Evolutionary conservation across 2,888 invertebrate species (phyloP).

Genomic region (Drosophila robusta): DNA sequence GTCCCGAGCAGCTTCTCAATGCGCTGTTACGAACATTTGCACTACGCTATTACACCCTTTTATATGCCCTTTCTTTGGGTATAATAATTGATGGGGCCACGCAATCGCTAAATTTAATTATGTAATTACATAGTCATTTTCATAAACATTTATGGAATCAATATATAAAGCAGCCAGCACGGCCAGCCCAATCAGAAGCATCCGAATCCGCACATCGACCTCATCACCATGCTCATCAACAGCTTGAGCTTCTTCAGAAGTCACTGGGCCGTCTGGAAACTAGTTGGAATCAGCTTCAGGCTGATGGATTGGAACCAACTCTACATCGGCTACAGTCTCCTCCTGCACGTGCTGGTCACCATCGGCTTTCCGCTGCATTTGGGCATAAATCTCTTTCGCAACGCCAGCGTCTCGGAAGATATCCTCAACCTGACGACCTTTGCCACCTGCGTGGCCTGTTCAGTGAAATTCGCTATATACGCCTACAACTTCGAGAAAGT

Average conservation of each 20-base stretch:
- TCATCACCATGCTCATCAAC: slow-evolving; percentile 34
- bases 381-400: slow-evolving; percentile 52
- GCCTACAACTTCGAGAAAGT: slow-evolving; percentile 56
- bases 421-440: slow-evolving; percentile 64
- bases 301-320: slow-evolving; percentile 7
- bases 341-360: slow-evolving; percentile 49
- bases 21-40: too few relatives aligned
- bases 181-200: not conserved
- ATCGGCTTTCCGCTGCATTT: slow-evolving; percentile 74
- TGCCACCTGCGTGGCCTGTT: slow-evolving; percentile 53
- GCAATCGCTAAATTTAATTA: too few relatives aligned
- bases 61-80: too few relatives aligned
- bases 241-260: slow-evolving; percentile 53
- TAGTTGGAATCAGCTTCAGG: slow-evolving; percentile 46
- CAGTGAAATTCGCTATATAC: slow-evolving; percentile 60
- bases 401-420: slow-evolving; percentile 52
- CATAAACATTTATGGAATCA: too few relatives aligned
- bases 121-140: too few relatives aligned
- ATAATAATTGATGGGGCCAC: too few relatives aligned
- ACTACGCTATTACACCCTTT: too few relatives aligned
- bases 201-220: too few relatives aligned
- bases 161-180: slow-evolving; percentile 8
- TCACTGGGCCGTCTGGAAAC: slow-evolving; percentile 64
- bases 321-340: slow-evolving; percentile 42
- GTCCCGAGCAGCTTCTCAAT: too few relatives aligned